Percentiles rank a stretch among this genome's conserved stretches.
Conservation (phyloP, 2,113 vertebrate genomes). For the Pavo muticus region DNA sequence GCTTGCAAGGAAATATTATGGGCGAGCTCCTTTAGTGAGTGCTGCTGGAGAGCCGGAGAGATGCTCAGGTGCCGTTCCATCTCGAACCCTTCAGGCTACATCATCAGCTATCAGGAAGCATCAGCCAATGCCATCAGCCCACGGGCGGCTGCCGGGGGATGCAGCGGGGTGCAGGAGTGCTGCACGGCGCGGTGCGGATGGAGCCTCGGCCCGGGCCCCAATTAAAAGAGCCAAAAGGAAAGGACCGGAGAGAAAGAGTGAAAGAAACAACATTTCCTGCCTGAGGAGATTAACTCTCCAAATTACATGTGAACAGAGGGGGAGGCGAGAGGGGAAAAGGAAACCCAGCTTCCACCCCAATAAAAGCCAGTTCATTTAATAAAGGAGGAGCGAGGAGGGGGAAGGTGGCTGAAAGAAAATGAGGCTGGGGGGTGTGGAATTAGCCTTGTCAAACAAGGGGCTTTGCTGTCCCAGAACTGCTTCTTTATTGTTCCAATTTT, state of each 20-base stretch:
- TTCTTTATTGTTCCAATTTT: conserved; percentile 90
- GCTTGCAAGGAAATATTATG: not conserved
- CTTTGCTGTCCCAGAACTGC: conserved; percentile 83
- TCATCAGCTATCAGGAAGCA: not conserved
- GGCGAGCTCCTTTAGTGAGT: not conserved
- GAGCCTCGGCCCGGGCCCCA: conserved; percentile 64
- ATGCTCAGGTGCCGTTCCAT: not conserved
- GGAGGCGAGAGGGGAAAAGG: conserved; percentile 78
- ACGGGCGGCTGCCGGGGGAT: not conserved
- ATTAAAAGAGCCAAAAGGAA: conserved; percentile 72
- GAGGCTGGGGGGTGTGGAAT: conserved; percentile 80
- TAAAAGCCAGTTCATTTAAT: conserved; percentile 87
- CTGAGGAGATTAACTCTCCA: conserved; percentile 77
- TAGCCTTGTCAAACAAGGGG: conserved; percentile 91
- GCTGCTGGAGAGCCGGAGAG: not conserved
- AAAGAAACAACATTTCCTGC: conserved; percentile 75
- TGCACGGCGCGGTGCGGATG: not conserved
- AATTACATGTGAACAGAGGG: conserved; percentile 68
- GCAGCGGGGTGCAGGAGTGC: not conserved
- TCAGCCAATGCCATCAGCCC: not conserved
- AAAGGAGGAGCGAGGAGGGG: conserved; percentile 76
- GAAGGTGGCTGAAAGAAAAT: conserved; percentile 72
- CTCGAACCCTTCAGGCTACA: not conserved
- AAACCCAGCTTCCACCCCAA: conserved; percentile 82
- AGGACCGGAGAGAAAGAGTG: conserved; percentile 48